Evolutionary conservation across 2,888 invertebrate genomes (phyloP).

Genomic region (Abrostola tripartita): DNA sequence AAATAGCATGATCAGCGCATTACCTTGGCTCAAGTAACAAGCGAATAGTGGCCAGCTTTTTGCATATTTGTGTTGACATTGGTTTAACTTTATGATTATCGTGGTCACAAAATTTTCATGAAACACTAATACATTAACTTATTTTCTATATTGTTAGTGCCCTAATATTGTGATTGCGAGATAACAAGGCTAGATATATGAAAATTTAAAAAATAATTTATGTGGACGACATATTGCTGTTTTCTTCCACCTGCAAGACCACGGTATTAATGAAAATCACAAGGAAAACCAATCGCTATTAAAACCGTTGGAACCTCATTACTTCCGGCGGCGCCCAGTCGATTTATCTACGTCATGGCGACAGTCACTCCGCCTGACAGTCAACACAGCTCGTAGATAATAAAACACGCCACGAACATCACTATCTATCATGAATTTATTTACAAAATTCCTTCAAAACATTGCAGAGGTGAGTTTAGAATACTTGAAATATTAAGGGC

Average conservation of each 20-base stretch:
- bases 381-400: conserved; percentile 65
- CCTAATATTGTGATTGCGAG: neutral
- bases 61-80: neutral
- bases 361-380: conserved; percentile 63
- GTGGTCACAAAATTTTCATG: neutral
- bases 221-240: conserved; percentile 29
- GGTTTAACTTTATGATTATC: neutral
- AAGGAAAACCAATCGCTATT: conserved; percentile 55
- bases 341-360: conserved; percentile 71
- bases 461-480: conserved; percentile 43
- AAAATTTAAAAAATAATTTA: conserved; percentile 16
- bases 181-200: conserved; percentile 14
- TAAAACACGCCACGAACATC: conserved; percentile 68
- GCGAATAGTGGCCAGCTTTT: conserved; percentile 1
- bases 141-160: no score
- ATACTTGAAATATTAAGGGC: conserved; percentile 8
- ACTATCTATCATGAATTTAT: conserved; percentile 62
- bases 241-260: conserved; percentile 35
- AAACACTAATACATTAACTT: no score
- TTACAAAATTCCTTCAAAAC: conserved; percentile 56
- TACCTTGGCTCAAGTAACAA: conserved; percentile 36
- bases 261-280: conserved; percentile 49
- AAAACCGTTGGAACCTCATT: conserved; percentile 61
- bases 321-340: conserved; percentile 60
- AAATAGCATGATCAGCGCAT: conserved; percentile 48